These are phyloP conservation scores for Drosophila vallismaia DNA, from an alignment of 2,888 invertebrate genomes.

Conservation along the genomic window DNA sequence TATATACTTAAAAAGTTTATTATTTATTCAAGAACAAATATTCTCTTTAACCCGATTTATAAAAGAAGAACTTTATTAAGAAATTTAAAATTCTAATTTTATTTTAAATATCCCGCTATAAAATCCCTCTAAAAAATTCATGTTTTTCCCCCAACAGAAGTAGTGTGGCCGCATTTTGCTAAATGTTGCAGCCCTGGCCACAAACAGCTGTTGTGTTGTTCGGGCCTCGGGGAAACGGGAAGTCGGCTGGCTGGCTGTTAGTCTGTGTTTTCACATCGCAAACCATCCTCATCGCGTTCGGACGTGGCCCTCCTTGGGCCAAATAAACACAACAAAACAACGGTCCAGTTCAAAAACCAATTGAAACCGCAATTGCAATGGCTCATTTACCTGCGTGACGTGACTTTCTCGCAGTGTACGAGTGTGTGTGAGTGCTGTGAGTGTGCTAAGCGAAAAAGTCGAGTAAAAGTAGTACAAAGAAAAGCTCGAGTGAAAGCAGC, in stretches of 20 bases:
- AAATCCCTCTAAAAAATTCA: not conserved
- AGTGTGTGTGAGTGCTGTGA: conserved; percentile 11
- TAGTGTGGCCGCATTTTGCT: not conserved
- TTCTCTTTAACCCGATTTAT: too few relatives aligned
- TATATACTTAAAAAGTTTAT: too few relatives aligned
- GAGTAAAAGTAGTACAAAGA: conserved; percentile 29
- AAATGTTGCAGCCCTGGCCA: not conserved
- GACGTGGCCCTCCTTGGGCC: not conserved
- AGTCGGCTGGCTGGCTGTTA: too few relatives aligned
- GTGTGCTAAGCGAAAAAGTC: conserved; percentile 10
- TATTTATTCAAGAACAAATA: too few relatives aligned
- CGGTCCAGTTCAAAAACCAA: conserved; percentile 14
- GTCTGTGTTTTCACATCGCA: not conserved
- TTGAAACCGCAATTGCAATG: conserved; percentile 47
- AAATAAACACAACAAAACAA: not conserved
- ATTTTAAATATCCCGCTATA: too few relatives aligned
- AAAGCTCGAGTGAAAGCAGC: conserved; percentile 62
- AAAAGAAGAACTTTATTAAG: too few relatives aligned
- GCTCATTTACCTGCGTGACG: conserved; percentile 52
- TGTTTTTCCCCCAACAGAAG: not conserved
- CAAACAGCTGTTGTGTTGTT: not conserved
- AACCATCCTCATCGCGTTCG: not conserved
- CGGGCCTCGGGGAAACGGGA: not conserved
- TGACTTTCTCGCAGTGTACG: conserved; percentile 36
- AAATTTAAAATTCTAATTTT: too few relatives aligned